Evolutionary conservation across 2,888 invertebrate genomes (phyloP), one percentile per base, ranked within the genome.

Genomic region (Tubiluchus corallicola): DNA sequence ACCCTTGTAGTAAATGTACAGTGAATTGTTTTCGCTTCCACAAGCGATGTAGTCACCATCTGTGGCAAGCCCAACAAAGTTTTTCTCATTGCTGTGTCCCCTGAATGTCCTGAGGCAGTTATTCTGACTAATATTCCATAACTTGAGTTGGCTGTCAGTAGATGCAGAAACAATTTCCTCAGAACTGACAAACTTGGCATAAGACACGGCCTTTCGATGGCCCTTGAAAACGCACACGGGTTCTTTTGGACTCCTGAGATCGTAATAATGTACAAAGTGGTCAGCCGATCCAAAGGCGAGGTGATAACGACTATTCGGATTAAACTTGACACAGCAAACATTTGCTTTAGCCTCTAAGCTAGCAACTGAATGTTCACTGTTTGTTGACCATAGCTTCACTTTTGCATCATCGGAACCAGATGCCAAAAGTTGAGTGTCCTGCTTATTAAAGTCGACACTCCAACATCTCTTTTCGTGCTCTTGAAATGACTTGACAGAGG

Each of bases 251-350:
- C 83, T 77, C 29, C 90, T 71, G 51, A 92, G 70, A 68, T 92
- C 92, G 65, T 88, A 92, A 62, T 90, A 88, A 65, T 92, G 87
- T 43, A 92, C 87, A 68, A 84, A 85, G 65, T 90, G 90, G 68
- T 92, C 90, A 18, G 92, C 90, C n/a, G 85, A 85, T 13, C 90
- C 90, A 67, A 88, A 90, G 2, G 88, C 87, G 47, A 92, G 70
- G 61, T 88, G 82, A 61, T 79, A 82, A 0, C 83, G 77, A 50
- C 80, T 82, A 48, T 74, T 69, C 1, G 83, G 83, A 63, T 81
- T 82, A 63, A 84, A 84, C 61, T 88, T 80, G 15, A 92, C 90
- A 66, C 88, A 90, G 65, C 90, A 92, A 42, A 92, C 87, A 66
- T 92, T 90, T 48, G 87, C 88, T 64, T 83, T 82, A 1, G 87